Percentiles rank a stretch among this genome's conserved stretches.
phyloP scores from a whole-genome alignment of 1,140 invertebrate genomes.

The Andrena cerasifolii region DNA sequence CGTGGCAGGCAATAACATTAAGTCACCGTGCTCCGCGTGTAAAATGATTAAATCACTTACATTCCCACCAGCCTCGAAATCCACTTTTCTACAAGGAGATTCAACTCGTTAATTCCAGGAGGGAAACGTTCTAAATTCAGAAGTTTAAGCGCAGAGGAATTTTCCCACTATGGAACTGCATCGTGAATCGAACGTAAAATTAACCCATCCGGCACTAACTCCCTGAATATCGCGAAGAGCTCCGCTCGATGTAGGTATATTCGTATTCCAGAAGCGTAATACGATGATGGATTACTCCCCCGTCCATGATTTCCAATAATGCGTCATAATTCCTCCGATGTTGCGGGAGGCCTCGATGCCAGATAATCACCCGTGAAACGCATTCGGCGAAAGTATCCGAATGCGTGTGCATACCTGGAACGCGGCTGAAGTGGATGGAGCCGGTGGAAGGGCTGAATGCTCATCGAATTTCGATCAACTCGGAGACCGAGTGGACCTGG shows the following conservation, averaged over 20 bases:
- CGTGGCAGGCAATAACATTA: too few relatives aligned
- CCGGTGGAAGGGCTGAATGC: background rate
- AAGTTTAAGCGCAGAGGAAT: too few relatives aligned
- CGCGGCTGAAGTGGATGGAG: background rate
- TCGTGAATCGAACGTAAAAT: background rate
- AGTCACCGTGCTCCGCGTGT: too few relatives aligned
- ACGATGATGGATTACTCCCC: slow-evolving; percentile 29
- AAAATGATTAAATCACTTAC: too few relatives aligned
- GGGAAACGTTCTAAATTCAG: slow-evolving; percentile 4
- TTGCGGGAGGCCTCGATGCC: background rate
- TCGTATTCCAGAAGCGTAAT: background rate
- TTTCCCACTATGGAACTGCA: background rate
- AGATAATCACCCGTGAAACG: slow-evolving; percentile 22
- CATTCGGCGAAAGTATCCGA: slow-evolving; percentile 17
- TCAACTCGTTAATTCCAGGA: too few relatives aligned
- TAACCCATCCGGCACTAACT: background rate
- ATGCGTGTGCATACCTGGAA: background rate
- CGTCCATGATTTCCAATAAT: slow-evolving; percentile 22
- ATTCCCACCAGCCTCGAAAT: too few relatives aligned
- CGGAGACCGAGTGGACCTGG: slow-evolving; percentile 18
- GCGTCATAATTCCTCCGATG: slow-evolving; percentile 22
- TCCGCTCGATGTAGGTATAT: too few relatives aligned
- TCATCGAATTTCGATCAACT: slow-evolving; percentile 39
- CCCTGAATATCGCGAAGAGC: background rate
- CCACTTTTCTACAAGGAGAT: too few relatives aligned